Evolutionary conservation across 2,113 vertebrate species (phyloP), one percentile per base, ranked within the genome.

Genomic region (Damaliscus lunatus): DNA sequence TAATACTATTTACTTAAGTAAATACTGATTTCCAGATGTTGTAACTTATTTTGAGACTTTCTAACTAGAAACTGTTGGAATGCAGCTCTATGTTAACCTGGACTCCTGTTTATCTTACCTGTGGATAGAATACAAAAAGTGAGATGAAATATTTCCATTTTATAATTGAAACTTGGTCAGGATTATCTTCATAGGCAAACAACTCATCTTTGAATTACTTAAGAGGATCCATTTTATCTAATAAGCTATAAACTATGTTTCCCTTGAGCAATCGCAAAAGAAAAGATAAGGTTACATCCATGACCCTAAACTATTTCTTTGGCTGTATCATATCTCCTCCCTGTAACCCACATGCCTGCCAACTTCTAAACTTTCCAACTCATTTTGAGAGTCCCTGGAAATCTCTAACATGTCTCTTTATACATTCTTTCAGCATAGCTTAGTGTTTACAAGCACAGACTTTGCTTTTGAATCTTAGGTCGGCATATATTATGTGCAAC

Each of bases 131-230:
- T 74, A 19, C 14, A 77, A 94, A 85, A 82, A 52, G 16, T 3
- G 12, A 50, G 52, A 16, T 10, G 2, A 83, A 21, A 55, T 46
- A 4, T 87, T 83, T 94, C 3, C 9, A 12, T 43, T 57, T 90
- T 5, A 62, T 80, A 84, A 48, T 48, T 91, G n/a, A 93, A 83
- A 74, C 60, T 21, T 94, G 17, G 13, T 40, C 10, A 89, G 46
- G 2, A 78, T 11, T 94, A 64, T n/a, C 8, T 57, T 87, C 7
- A 81, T 8, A 48, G 48, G 2, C 2, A 46, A 46, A 36, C 9
- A 36, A 40, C 64, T 86, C n/a, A 55, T 27, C 14, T 87, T 60
- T 96, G 19, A 85, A 71, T 53, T 91, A 53, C 27, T 67, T 78
- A 60, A 74, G 5, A 67, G 3, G 60, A 78, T 31, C 7, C 2